These are phyloP conservation scores for Lacerta viridis DNA, from an alignment of 2,797 vertebrate genomes.

Conservation along the genomic window DNA sequence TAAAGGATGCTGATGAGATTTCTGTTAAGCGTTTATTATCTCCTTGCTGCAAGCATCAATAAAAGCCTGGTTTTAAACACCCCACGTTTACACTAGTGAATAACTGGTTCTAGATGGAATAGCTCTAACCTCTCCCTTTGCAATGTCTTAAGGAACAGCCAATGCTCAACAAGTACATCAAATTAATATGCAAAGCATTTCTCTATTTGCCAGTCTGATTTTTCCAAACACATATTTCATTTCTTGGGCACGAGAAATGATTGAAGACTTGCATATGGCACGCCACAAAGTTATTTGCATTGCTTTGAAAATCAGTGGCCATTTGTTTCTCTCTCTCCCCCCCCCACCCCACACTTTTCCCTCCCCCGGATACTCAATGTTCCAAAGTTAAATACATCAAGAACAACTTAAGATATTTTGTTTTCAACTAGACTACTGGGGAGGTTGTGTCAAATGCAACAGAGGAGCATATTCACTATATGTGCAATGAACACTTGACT, in stretches of 20 bases:
- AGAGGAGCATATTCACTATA: not conserved
- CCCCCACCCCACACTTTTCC: too few relatives aligned
- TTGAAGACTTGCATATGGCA: conserved; percentile 6
- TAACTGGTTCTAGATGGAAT: conserved; percentile 57
- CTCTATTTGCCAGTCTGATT: conserved; percentile 54
- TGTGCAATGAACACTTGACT: not conserved
- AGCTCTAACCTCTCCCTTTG: conserved; percentile 38
- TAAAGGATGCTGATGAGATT: conserved; percentile 12
- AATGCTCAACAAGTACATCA: conserved; percentile 44
- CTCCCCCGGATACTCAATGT: not conserved
- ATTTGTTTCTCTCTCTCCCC: not conserved
- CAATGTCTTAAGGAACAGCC: conserved; percentile 54
- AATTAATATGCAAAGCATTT: conserved; percentile 48
- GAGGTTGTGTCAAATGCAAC: not conserved
- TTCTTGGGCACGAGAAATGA: not conserved
- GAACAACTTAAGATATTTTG: not conserved
- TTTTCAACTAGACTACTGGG: not conserved
- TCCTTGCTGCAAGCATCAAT: conserved; percentile 46
- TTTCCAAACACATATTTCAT: conserved; percentile 25
- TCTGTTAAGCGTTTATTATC: conserved; percentile 26
- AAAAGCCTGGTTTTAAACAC: conserved; percentile 46
- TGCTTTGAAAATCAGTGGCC: conserved; percentile 41
- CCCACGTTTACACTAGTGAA: conserved; percentile 56
- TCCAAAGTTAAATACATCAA: fast-evolving
- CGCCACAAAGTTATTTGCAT: conserved; percentile 20